Conservation (phyloP, 2,113 vertebrate genomes). For the Proteles cristata region DNA sequence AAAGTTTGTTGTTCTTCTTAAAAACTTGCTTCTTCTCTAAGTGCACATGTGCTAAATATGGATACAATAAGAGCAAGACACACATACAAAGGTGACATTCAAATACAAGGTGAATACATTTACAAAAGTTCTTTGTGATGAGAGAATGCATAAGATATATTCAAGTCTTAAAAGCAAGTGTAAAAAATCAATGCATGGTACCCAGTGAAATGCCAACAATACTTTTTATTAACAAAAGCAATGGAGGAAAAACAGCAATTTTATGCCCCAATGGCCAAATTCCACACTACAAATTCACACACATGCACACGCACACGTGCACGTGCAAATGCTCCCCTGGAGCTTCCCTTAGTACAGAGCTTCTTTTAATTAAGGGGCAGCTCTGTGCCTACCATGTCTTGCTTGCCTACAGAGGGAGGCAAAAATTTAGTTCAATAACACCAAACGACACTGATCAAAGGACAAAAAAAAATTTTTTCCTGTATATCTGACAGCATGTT, state of each 20-base stretch:
- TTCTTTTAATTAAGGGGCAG: not conserved
- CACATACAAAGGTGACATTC: slow-evolving; percentile 9
- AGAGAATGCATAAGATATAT: slow-evolving; percentile 24
- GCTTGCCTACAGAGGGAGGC: not conserved
- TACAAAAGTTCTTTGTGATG: slow-evolving; percentile 45
- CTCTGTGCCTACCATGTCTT: not conserved
- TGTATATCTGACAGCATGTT: not conserved
- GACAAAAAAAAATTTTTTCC: not conserved
- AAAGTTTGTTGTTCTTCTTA: not conserved
- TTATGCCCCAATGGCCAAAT: not conserved
- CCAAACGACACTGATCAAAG: slow-evolving; percentile 22
- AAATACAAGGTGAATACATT: slow-evolving; percentile 48
- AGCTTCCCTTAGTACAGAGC: not conserved
- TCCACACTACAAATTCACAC: not conserved
- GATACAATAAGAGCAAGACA: not conserved
- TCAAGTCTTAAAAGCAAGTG: slow-evolving; percentile 18
- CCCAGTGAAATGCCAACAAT: not conserved
- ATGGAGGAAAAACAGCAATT: slow-evolving; percentile 19
- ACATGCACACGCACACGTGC: not conserved
- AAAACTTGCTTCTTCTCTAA: slow-evolving; percentile 24
- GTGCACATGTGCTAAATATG: slow-evolving; percentile 18
- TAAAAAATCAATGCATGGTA: not conserved
- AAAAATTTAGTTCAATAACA: not conserved
- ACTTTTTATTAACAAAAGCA: slow-evolving; percentile 45
- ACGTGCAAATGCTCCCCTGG: not conserved